These are phyloP conservation scores for Cichladusa arquata DNA, from an alignment of 2,113 vertebrate genomes.

Conservation along the genomic window DNA sequence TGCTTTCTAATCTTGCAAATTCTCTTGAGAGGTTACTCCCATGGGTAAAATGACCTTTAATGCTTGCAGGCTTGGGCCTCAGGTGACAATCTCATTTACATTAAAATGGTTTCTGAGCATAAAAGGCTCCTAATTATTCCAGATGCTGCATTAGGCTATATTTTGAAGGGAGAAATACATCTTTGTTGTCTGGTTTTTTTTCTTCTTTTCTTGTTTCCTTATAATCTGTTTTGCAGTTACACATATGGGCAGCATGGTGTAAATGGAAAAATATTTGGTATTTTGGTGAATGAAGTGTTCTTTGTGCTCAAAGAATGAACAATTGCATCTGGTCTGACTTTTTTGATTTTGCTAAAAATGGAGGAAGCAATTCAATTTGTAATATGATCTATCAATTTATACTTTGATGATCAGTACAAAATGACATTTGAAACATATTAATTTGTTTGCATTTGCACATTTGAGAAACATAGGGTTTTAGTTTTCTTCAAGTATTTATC, in stretches of 20 bases:
- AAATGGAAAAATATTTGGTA: not conserved
- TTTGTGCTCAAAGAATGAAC: not conserved
- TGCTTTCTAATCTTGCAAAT: not conserved
- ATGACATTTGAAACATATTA: not conserved
- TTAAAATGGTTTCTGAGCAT: not conserved
- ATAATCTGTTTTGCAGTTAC: not conserved
- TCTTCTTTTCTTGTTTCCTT: not conserved
- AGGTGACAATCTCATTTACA: not conserved
- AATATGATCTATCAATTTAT: not conserved
- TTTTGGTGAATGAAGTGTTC: not conserved
- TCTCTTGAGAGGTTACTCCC: not conserved
- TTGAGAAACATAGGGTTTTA: not conserved
- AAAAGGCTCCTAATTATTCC: not conserved
- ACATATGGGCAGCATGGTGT: not conserved
- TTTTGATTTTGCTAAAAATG: not conserved
- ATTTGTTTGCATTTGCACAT: not conserved
- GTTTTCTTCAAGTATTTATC: not conserved
- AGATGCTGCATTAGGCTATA: not conserved
- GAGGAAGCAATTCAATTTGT: not conserved
- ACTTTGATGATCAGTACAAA: not conserved
- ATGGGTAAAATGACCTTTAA: not conserved
- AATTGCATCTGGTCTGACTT: not conserved
- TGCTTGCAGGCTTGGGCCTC: not conserved
- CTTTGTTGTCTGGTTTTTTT: not conserved
- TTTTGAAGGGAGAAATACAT: not conserved